A percentile compares a stretch with the other conserved stretches of the same genome.
phyloP scores from a whole-genome alignment of 2,113 vertebrate genomes.

The Blennius ocellaris region DNA sequence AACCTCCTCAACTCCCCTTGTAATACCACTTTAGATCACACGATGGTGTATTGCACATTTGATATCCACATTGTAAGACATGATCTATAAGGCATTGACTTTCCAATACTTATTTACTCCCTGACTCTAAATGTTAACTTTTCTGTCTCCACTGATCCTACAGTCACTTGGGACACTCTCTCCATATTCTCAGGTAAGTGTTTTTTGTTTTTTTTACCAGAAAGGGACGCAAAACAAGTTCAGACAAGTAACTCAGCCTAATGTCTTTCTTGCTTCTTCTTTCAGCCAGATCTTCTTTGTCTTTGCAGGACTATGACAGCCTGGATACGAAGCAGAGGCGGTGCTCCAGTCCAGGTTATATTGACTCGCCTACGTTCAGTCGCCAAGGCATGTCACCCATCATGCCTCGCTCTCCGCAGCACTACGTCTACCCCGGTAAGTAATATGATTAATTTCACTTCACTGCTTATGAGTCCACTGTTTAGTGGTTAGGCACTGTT shows the following conservation, averaged over 20 bases:
- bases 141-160: constrained; percentile 59
- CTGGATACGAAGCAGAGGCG: constrained; percentile 91
- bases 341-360: constrained; percentile 94
- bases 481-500: neutral
- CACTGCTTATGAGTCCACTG: neutral
- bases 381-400: constrained; percentile 95
- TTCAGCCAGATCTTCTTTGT: neutral
- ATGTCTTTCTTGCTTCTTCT: constrained; percentile 10
- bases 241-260: constrained; percentile 22
- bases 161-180: constrained; percentile 96
- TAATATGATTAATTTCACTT: constrained; percentile 4
- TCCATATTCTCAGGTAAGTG: constrained; percentile 94
- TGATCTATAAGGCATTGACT: too few species aligned
- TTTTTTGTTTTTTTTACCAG: neutral
- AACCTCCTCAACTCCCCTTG: too few species aligned
- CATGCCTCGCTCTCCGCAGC: constrained; percentile 92
- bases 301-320: constrained; percentile 90
- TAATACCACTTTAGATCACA: too few species aligned
- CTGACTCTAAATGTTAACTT: constrained; percentile 11
- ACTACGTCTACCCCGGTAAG: constrained; percentile 94
- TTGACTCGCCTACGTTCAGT: constrained; percentile 92
- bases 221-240: constrained; percentile 7
- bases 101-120: too few species aligned
- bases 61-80: too few species aligned
- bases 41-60: too few species aligned